A percentile compares a stretch with the other conserved stretches of the same genome.
These are phyloP conservation scores for Manacus vitellinus DNA, from an alignment of 2,113 vertebrate species.

Conservation along the genomic window DNA sequence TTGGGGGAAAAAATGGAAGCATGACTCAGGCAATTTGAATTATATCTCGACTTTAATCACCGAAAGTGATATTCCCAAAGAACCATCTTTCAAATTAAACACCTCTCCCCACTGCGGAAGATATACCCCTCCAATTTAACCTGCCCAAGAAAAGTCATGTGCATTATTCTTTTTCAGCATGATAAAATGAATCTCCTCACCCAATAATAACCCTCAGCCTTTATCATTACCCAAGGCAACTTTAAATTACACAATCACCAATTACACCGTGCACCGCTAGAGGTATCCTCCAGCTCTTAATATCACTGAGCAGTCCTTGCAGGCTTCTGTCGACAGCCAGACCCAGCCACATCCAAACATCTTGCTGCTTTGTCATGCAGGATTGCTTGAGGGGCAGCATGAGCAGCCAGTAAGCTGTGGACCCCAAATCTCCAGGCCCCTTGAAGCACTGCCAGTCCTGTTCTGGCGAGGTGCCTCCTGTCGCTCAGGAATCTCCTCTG, in stretches of 20 bases:
- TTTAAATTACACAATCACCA: background rate
- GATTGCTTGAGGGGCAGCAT: background rate
- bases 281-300: background rate
- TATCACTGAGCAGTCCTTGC: background rate
- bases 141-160: background rate
- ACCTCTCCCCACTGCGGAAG: background rate
- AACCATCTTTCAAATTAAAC: background rate
- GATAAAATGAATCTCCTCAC: background rate
- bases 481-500: background rate
- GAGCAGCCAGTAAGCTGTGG: background rate
- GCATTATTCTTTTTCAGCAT: background rate
- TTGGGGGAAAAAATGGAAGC: background rate
- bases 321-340: background rate
- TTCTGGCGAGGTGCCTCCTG: background rate
- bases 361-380: background rate
- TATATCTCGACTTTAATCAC: background rate
- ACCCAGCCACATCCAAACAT: background rate
- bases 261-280: accelerated
- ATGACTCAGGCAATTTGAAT: conserved; percentile 10
- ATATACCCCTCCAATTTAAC: background rate
- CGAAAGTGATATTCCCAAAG: background rate
- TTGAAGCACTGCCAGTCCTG: accelerated
- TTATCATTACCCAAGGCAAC: background rate
- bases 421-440: background rate
- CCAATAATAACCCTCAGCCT: background rate